Evolutionary conservation across 2,113 vertebrate genomes (phyloP).

Genomic region (Dryoscopus gambensis): DNA sequence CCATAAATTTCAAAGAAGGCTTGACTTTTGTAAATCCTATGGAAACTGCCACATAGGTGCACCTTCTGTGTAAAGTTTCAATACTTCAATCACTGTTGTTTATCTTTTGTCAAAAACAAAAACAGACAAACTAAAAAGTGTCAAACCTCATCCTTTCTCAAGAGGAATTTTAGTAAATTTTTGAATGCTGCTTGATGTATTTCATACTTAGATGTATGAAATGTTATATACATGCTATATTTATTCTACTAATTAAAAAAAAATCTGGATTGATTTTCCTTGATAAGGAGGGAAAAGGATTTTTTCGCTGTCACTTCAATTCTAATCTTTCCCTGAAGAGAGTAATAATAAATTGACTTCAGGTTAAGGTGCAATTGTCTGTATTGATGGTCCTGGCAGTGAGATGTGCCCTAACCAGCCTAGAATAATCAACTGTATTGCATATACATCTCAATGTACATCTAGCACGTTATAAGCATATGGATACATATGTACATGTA

Average conservation of each 20-base stretch:
- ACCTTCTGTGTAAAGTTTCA: not conserved
- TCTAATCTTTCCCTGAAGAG: not conserved
- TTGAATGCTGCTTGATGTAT: not conserved
- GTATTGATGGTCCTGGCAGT: not conserved
- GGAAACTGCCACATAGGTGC: not conserved
- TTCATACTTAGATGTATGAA: not conserved
- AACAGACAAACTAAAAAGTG: not conserved
- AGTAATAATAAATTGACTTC: not conserved
- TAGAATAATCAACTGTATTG: not conserved
- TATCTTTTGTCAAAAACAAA: not conserved
- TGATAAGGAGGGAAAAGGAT: not conserved
- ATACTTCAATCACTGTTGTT: not conserved
- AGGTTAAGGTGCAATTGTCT: not conserved
- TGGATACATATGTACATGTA: not conserved
- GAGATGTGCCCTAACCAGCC: not conserved
- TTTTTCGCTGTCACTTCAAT: not conserved
- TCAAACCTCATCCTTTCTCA: not conserved
- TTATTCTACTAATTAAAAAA: not conserved
- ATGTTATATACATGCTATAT: not conserved
- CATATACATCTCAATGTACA: not conserved
- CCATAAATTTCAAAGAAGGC: not conserved
- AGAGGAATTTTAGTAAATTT: not conserved
- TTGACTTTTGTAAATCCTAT: not conserved
- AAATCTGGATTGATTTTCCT: not conserved
- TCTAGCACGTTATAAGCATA: accelerated